Conservation (phyloP, 1,140 invertebrate genomes). For the Protaetia brevitarsis region DNA sequence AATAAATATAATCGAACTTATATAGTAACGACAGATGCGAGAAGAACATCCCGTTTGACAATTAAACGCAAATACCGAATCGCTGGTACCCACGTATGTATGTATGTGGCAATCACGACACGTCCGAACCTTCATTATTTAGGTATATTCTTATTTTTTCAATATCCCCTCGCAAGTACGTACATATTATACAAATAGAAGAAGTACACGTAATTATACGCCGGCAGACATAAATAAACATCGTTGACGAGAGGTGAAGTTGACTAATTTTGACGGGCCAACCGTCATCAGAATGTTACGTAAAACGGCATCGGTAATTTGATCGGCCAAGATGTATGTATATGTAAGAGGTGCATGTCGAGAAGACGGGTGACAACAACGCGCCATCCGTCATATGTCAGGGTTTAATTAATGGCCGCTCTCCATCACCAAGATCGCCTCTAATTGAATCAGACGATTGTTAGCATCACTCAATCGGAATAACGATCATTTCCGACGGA, state of each 20-base stretch:
- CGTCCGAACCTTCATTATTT: neutral
- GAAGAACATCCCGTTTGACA: slow-evolving; percentile 6
- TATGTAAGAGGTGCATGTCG: neutral
- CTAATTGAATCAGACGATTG: slow-evolving; percentile 14
- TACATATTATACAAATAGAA: slow-evolving; percentile 3
- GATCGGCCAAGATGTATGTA: neutral
- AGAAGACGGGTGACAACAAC: slow-evolving; percentile 2
- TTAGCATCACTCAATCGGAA: neutral
- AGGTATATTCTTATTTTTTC: neutral
- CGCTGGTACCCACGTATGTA: neutral
- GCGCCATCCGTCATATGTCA: neutral
- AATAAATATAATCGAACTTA: neutral
- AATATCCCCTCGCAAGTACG: neutral
- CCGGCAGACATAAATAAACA: neutral
- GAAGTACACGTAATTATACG: neutral
- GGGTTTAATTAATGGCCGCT: slow-evolving; percentile 9
- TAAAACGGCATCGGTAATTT: neutral
- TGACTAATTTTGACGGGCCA: neutral
- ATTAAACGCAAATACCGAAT: neutral
- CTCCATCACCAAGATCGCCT: slow-evolving; percentile 8
- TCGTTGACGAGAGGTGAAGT: neutral
- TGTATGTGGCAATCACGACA: neutral
- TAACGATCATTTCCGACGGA: slow-evolving; percentile 6
- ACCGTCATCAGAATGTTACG: no score
- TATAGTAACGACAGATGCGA: neutral